phyloP scores from a whole-genome alignment of 2,888 invertebrate species.

The Cartodere bifasciata region DNA sequence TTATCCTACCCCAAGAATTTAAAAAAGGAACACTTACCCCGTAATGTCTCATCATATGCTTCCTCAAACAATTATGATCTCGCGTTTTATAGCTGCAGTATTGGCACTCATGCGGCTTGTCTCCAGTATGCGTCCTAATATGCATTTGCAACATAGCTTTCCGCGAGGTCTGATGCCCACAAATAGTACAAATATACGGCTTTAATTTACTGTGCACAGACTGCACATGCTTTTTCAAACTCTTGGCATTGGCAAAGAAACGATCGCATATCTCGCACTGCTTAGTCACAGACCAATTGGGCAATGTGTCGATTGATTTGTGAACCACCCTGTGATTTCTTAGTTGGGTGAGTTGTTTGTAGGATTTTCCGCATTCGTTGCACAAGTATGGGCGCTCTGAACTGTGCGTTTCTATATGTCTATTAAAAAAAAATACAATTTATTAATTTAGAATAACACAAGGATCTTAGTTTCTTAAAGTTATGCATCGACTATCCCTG shows the following conservation, averaged over 20 bases:
- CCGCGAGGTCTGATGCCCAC: slow-evolving; percentile 57
- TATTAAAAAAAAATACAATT: slow-evolving; percentile 34
- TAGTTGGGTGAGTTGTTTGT: slow-evolving; percentile 48
- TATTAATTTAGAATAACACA: slow-evolving; percentile 2
- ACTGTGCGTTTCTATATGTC: slow-evolving; percentile 51
- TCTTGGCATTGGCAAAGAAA: slow-evolving; percentile 56
- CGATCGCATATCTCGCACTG: slow-evolving; percentile 56
- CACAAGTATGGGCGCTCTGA: slow-evolving; percentile 40
- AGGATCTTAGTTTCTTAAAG: slow-evolving; percentile 3
- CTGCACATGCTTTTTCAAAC: slow-evolving; percentile 54
- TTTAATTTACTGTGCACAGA: slow-evolving; percentile 62
- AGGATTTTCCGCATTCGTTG: slow-evolving; percentile 44
- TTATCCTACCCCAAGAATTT: too few species aligned
- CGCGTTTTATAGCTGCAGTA: slow-evolving; percentile 56
- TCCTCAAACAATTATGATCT: slow-evolving; percentile 62
- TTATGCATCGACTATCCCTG: too few species aligned
- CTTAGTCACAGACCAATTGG: slow-evolving; percentile 44
- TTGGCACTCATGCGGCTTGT: slow-evolving; percentile 62
- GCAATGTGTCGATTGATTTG: slow-evolving; percentile 15
- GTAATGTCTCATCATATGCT: slow-evolving; percentile 50
- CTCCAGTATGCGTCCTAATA: slow-evolving; percentile 62
- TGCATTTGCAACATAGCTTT: slow-evolving; percentile 59
- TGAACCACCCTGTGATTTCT: slow-evolving; percentile 46
- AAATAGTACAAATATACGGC: slow-evolving; percentile 61
- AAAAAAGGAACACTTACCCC: slow-evolving; percentile 34